Conservation (phyloP, 2,797 vertebrate species). For the Tokudaia muenninki region DNA sequence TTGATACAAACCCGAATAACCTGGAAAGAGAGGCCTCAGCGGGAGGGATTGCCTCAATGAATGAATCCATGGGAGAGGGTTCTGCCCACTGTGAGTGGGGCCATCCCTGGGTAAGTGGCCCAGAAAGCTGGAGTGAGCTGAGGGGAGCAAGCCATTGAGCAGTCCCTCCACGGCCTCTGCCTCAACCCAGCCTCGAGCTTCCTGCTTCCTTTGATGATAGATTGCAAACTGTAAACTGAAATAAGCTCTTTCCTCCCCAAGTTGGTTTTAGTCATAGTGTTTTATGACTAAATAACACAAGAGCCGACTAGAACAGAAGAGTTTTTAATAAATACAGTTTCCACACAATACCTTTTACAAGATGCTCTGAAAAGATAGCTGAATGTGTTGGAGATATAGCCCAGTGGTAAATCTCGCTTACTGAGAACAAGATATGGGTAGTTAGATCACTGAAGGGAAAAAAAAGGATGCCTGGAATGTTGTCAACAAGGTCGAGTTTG, state of each 20-base stretch:
- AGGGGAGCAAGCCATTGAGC: not conserved
- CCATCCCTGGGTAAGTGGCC: not conserved
- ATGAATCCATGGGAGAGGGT: not conserved
- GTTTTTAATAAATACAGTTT: conserved; percentile 46
- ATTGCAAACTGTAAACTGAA: not conserved
- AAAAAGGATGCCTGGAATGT: not conserved
- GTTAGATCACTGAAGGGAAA: not conserved
- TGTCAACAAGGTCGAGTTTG: not conserved
- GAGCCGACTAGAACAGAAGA: not conserved
- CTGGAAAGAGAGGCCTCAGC: no score
- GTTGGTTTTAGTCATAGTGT: not conserved
- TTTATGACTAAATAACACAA: not conserved
- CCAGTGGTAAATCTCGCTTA: not conserved
- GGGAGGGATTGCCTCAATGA: no score
- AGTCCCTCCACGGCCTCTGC: not conserved
- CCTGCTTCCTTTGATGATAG: not conserved
- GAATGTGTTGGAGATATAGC: not conserved
- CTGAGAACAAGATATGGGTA: not conserved
- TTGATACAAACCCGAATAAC: not conserved
- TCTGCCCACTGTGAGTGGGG: not conserved
- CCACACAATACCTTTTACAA: not conserved
- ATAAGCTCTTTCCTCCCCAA: not conserved
- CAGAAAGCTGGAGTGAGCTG: not conserved
- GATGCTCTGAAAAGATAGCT: conserved; percentile 18
- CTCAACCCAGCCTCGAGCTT: not conserved